Conservation (phyloP, 2,888 invertebrate species). For the Philonicus albiceps region DNA sequence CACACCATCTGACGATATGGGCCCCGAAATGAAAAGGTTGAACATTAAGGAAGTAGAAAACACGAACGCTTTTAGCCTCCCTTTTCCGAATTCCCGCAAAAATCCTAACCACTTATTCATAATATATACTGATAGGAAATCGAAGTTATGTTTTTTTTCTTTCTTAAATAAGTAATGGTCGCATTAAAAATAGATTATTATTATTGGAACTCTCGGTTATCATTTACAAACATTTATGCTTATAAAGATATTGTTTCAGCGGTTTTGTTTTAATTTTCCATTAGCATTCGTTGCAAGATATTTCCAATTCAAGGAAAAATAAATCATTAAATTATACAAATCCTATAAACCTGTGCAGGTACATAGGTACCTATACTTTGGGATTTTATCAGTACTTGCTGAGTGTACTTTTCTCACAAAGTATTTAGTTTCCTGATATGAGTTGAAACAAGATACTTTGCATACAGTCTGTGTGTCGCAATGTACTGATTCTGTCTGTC, state of each 20-base stretch:
- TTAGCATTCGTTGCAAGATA: neutral
- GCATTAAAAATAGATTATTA: neutral
- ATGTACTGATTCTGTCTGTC: neutral
- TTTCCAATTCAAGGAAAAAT: neutral
- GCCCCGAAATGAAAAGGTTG: too few relatives aligned
- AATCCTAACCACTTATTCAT: neutral
- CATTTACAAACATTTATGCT: neutral
- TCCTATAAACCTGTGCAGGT: too few relatives aligned
- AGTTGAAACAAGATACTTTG: neutral
- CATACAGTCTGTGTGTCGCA: neutral
- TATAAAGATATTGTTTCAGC: neutral
- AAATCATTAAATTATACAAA: too few relatives aligned
- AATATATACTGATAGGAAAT: neutral
- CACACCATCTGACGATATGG: neutral
- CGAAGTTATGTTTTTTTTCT: neutral
- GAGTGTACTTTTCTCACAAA: neutral
- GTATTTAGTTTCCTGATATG: neutral
- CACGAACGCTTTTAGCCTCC: neutral
- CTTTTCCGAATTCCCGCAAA: neutral
- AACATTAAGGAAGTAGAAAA: too few relatives aligned
- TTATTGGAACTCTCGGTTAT: neutral
- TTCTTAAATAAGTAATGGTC: neutral
- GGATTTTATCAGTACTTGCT: neutral
- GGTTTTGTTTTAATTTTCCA: neutral
- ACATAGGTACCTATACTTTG: too few relatives aligned